Evolutionary conservation across 2,888 invertebrate genomes (phyloP).

Genomic region (Drosophila histrio): DNA sequence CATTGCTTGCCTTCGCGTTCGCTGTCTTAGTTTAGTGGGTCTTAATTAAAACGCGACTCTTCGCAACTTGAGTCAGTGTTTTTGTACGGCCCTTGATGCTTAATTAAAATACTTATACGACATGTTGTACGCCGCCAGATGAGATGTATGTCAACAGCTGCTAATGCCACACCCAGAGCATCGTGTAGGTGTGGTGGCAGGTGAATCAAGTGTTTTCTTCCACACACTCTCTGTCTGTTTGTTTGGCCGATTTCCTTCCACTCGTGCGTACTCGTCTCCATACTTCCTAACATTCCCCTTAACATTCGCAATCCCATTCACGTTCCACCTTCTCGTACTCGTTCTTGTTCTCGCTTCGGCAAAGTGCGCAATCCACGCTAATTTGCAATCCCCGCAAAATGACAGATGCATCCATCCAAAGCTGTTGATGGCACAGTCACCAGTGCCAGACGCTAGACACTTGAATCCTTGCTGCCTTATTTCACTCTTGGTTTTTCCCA

Average conservation of each 20-base stretch:
- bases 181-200: slow-evolving; percentile 36
- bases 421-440: slow-evolving; percentile 19
- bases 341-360: slow-evolving; percentile 15
- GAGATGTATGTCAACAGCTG: slow-evolving; percentile 74
- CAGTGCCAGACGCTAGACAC: slow-evolving; percentile 5
- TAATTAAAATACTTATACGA: slow-evolving; percentile 80
- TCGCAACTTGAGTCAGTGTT: slow-evolving; percentile 64
- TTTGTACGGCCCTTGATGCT: slow-evolving; percentile 71
- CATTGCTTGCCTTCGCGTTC: slow-evolving; percentile 1
- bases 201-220: slow-evolving; percentile 47
- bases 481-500: slow-evolving; percentile 17
- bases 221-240: slow-evolving; percentile 23
- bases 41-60: slow-evolving; percentile 72
- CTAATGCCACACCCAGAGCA: slow-evolving; percentile 62
- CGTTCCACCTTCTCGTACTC: neutral
- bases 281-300: neutral
- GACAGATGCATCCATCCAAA: slow-evolving; percentile 50
- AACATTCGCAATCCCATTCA: neutral
- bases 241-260: slow-evolving; percentile 42
- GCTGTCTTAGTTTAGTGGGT: slow-evolving; percentile 66
- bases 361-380: slow-evolving; percentile 74
- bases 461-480: slow-evolving; percentile 37
- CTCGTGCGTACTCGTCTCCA: neutral
- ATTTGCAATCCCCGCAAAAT: slow-evolving; percentile 67
- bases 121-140: slow-evolving; percentile 62